phyloP scores from a whole-genome alignment of 1,140 invertebrate species.

The Neodiprion fabricii region DNA sequence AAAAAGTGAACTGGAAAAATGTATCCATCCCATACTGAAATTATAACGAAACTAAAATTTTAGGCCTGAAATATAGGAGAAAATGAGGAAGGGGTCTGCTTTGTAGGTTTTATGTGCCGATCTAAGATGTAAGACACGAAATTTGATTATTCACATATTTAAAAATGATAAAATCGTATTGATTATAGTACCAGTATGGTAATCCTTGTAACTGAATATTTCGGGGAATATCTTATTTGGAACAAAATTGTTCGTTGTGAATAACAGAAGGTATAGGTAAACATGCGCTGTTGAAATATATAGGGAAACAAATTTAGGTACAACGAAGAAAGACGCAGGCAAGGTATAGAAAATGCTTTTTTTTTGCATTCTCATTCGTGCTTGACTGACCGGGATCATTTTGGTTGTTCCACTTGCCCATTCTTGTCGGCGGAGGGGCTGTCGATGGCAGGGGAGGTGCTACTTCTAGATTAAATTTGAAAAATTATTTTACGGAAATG shows the following conservation, averaged over 20 bases:
- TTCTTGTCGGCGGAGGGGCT: constrained; percentile 55
- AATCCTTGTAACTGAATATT: no score
- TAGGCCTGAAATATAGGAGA: no score
- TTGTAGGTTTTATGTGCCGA: no score
- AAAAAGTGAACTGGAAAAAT: no score
- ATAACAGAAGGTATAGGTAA: not conserved
- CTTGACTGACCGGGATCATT: constrained; percentile 54
- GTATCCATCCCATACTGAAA: not conserved
- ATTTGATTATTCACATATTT: no score
- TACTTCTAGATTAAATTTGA: constrained; percentile 47
- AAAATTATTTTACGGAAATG: not conserved
- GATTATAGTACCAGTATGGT: no score
- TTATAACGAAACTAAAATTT: no score
- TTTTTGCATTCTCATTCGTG: not conserved
- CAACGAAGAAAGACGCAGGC: not conserved
- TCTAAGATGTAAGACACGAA: no score
- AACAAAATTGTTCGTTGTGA: no score
- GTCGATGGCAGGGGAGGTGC: constrained; percentile 57
- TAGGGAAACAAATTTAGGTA: not conserved
- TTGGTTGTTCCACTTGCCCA: constrained; percentile 51
- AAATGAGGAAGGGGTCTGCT: no score
- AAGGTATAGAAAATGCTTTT: not conserved
- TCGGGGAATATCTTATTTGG: no score
- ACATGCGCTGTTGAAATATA: constrained; percentile 3
- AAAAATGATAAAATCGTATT: no score